phyloP scores from a whole-genome alignment of 2,888 invertebrate species.

The Cistogaster globosa region DNA sequence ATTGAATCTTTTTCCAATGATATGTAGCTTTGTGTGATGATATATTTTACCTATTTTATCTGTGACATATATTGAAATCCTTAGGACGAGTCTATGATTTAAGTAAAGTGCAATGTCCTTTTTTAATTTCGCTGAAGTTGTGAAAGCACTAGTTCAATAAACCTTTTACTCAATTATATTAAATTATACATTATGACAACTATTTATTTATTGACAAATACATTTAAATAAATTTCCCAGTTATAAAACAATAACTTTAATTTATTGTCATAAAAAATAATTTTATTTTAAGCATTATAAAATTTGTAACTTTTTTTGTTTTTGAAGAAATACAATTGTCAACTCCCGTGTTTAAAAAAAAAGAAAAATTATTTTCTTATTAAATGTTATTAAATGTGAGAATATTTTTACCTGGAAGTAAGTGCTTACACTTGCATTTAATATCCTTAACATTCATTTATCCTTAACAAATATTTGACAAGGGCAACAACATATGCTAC shows the following conservation, averaged over 20 bases:
- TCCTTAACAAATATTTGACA: background rate
- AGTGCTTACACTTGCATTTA: background rate
- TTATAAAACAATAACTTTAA: background rate
- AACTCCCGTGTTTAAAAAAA: background rate
- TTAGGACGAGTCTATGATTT: too few relatives aligned
- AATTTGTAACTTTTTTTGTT: background rate
- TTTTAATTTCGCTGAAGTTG: too few relatives aligned
- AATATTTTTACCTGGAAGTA: background rate
- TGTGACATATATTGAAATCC: too few relatives aligned
- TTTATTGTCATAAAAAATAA: background rate
- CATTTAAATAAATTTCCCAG: background rate
- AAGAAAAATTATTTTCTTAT: constrained; percentile 9
- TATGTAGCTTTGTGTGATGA: too few relatives aligned
- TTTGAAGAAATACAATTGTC: background rate
- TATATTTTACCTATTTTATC: too few relatives aligned
- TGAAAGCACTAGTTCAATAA: too few relatives aligned
- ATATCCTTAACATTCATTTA: constrained; percentile 5
- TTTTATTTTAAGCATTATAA: background rate
- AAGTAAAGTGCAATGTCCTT: too few relatives aligned
- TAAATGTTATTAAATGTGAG: constrained; percentile 27
- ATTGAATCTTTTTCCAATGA: too few relatives aligned
- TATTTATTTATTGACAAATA: background rate
- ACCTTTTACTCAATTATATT: too few relatives aligned
- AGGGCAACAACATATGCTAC: constrained; percentile 6
- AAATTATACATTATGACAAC: background rate